Conservation (phyloP, 2,888 invertebrate genomes). For the Entomobrya multifasciata region DNA sequence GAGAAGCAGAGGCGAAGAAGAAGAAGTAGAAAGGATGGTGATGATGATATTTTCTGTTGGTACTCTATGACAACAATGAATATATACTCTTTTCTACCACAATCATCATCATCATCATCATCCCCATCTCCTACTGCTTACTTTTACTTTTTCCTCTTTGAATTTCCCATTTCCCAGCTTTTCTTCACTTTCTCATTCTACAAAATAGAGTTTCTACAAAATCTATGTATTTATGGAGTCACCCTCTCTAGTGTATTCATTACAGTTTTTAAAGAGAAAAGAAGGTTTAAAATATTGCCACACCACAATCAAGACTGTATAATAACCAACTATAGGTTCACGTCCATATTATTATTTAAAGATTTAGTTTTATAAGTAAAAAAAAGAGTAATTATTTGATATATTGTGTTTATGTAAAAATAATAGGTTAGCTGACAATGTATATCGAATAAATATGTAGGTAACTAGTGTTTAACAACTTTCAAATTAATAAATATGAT, state of each 20-base stretch:
- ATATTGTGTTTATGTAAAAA: too few species aligned
- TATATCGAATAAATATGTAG: too few species aligned
- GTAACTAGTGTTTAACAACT: too few species aligned
- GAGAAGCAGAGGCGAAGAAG: too few species aligned
- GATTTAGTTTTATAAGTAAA: too few species aligned
- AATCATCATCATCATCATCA: too few species aligned
- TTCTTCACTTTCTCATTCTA: neutral
- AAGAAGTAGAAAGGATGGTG: neutral
- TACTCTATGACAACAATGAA: neutral
- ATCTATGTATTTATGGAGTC: neutral
- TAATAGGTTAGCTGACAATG: too few species aligned
- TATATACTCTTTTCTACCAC: neutral
- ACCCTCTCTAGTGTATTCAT: conserved; percentile 14
- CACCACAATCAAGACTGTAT: too few species aligned
- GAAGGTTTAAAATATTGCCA: neutral
- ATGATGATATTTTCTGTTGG: conserved; percentile 17
- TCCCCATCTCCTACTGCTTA: neutral
- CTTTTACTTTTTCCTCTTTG: neutral
- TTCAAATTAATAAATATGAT: too few species aligned
- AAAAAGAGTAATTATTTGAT: too few species aligned
- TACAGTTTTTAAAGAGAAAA: neutral
- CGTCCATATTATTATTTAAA: too few species aligned
- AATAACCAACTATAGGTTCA: too few species aligned
- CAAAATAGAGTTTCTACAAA: conserved; percentile 9
- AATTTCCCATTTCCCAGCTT: neutral